Evolutionary conservation across 2,113 vertebrate species (phyloP), one percentile per base, ranked within the genome.

Genomic region (Sapajus apella): DNA sequence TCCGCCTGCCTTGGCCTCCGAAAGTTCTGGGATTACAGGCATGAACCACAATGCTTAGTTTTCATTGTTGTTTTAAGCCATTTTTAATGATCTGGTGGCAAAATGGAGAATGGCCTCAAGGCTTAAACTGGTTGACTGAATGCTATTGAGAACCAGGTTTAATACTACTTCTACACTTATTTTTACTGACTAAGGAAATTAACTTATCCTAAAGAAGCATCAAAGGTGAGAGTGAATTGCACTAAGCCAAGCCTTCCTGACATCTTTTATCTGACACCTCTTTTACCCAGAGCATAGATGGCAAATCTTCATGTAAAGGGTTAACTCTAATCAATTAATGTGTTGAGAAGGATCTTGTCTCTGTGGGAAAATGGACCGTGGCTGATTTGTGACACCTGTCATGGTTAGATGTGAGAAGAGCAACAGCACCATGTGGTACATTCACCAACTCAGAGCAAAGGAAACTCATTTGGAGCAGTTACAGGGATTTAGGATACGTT

Each of bases 171-270:
- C 43, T 75, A 85, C 12, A 68, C 12, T 66, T 82, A 87, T 47
- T 80, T 64, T 94, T 82, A 32, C 52, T 94, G 61, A 79, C 45
- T 75, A 91, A 91, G 30, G 23, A 89, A 68, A 92, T 89, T n/a
- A 55, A 80, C 3, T 21, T 91, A 90, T 30, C 30, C 4, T 64
- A 86, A 91, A 88, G 40, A 95, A 92, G 87, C 12, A 75, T 68
- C 35, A 30, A 55, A 79, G 13, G 7, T 77, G 35, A 75, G 89
- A 12, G 30, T 58, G 73, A 84, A 55, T 47, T 90, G 9, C 3
- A 43, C 11, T 35, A 14, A 77, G 35, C 40, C 64, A 52, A 68
- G 32, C 35, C 37, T 94, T 70, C 72, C 27, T 61, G 47, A 43
- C 0, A 9, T 47, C 55, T 89, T 91, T 80, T 50, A 76, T 76